phyloP scores from a whole-genome alignment of 2,113 vertebrate genomes.

The Rhabdomys dilectus region DNA sequence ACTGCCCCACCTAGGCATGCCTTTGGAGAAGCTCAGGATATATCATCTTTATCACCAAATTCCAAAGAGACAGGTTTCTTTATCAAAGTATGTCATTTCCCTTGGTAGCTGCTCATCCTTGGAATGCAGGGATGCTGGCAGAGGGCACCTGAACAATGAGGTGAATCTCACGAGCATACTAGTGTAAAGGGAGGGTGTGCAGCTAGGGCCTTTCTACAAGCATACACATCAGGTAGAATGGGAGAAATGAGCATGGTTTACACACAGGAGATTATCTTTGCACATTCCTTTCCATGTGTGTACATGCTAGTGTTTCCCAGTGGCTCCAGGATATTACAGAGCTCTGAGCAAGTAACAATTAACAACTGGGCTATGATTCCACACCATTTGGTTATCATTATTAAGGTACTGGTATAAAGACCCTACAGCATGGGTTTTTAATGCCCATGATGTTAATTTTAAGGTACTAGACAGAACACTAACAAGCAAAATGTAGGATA shows the following conservation, averaged over 20 bases:
- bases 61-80: background rate
- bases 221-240: too few relatives aligned
- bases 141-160: background rate
- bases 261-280: background rate
- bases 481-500: background rate
- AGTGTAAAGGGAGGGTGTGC: background rate
- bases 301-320: accelerated
- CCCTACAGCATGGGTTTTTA: background rate
- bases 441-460: background rate
- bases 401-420: background rate
- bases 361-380: background rate
- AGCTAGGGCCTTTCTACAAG: too few relatives aligned
- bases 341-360: background rate
- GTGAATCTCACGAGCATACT: background rate
- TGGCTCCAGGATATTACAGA: too few relatives aligned
- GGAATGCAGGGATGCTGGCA: background rate
- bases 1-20: background rate
- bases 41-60: accelerated
- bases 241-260: too few relatives aligned
- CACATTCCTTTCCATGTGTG: background rate
- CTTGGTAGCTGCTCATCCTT: accelerated
- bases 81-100: background rate
- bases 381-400: accelerated
- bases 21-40: background rate
- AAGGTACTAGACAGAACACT: background rate